These are phyloP conservation scores for Drosophila picticornis DNA, from an alignment of 2,888 invertebrate genomes.

Conservation along the genomic window DNA sequence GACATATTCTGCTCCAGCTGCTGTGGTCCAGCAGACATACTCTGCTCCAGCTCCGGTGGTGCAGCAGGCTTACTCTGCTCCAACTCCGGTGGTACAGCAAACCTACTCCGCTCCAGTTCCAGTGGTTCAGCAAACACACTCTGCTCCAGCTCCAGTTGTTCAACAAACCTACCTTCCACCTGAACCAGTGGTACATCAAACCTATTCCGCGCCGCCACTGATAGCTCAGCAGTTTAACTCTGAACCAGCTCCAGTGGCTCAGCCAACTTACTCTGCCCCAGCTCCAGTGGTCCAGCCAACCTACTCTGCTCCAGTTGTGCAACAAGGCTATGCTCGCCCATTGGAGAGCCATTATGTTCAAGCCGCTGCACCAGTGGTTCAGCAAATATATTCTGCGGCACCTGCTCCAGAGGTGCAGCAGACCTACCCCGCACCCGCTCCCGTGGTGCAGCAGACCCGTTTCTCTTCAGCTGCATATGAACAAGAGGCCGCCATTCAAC, in stretches of 20 bases:
- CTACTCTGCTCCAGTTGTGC: background rate
- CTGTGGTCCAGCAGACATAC: background rate
- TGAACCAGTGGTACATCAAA: slow-evolving; percentile 28
- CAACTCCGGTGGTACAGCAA: background rate
- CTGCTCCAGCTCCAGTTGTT: background rate
- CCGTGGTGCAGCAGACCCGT: background rate
- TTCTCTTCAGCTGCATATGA: slow-evolving; percentile 23
- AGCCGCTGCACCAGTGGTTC: background rate
- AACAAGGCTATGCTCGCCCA: background rate
- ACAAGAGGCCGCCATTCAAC: slow-evolving; percentile 15
- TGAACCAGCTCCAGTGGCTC: slow-evolving; percentile 1
- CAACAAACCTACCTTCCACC: slow-evolving; percentile 9
- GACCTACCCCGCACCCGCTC: background rate
- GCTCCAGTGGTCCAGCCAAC: background rate
- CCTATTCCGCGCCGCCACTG: slow-evolving; percentile 17
- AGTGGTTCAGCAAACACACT: background rate
- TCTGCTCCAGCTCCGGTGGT: background rate
- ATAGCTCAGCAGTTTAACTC: slow-evolving; percentile 4
- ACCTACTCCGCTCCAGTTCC: background rate
- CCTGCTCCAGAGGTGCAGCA: slow-evolving; percentile 1
- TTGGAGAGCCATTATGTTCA: background rate
- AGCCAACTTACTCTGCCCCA: background rate
- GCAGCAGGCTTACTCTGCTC: background rate
- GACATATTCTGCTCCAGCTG: background rate
- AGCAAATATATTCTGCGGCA: background rate